phyloP scores from a whole-genome alignment of 2,797 vertebrate species.

The Eutrigla gurnardus region DNA sequence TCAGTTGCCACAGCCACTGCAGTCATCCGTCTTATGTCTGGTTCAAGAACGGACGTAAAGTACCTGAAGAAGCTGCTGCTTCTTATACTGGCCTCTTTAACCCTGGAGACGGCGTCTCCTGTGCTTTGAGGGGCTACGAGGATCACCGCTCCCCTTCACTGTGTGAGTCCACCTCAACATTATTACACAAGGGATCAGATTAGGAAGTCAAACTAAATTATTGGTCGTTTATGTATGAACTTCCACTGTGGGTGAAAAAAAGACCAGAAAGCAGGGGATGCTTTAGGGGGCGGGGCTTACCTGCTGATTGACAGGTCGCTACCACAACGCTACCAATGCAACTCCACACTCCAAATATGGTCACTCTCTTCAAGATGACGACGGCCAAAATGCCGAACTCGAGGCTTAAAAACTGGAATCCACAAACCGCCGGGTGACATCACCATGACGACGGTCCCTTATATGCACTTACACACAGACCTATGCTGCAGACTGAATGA shows the following conservation, averaged over 20 bases:
- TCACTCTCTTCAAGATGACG: no score
- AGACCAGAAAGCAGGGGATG: no score
- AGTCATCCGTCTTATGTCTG: conserved; percentile 12
- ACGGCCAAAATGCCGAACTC: no score
- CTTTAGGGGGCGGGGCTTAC: no score
- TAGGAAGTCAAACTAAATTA: neutral
- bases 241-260: neutral
- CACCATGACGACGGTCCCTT: no score
- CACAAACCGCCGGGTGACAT: no score
- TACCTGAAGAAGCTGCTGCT: neutral
- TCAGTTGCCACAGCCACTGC: conserved; percentile 32
- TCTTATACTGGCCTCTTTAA: neutral
- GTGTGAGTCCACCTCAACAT: conserved; percentile 43
- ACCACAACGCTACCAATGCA: no score
- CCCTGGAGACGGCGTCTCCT: conserved; percentile 16
- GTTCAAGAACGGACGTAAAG: conserved; percentile 16
- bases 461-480: no score
- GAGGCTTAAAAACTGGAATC: no score
- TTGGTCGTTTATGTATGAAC: neutral
- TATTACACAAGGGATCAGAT: neutral
- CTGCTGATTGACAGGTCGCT: no score
- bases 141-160: conserved; percentile 5
- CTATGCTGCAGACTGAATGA: no score
- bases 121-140: conserved; percentile 23
- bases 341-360: no score